A percentile compares a stretch with the other conserved stretches of the same genome.
phyloP scores from a whole-genome alignment of 2,888 invertebrate genomes.

The Muscina levida region DNA sequence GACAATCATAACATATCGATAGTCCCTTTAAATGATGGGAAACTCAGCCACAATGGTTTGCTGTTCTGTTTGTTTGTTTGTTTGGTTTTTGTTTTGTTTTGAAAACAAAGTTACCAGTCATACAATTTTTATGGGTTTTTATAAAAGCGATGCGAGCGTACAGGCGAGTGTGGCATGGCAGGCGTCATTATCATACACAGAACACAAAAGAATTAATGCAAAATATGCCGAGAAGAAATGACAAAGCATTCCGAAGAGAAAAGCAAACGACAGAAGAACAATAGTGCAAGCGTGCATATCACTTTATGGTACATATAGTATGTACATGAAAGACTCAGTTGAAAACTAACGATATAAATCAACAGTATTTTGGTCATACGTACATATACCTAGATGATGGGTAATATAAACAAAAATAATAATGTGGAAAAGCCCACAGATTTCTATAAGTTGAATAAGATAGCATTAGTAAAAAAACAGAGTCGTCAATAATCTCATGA shows the following conservation, averaged over 20 bases:
- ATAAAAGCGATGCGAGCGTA: too few species aligned
- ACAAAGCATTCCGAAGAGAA: slow-evolving; percentile 24
- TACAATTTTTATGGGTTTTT: slow-evolving; percentile 60
- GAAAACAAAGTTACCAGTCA: slow-evolving; percentile 51
- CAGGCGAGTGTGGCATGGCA: slow-evolving; percentile 45
- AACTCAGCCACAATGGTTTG: slow-evolving; percentile 15
- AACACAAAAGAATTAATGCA: slow-evolving; percentile 28
- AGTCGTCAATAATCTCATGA: too few species aligned
- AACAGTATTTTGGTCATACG: too few species aligned
- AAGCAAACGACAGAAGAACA: slow-evolving; percentile 24
- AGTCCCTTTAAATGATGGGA: slow-evolving; percentile 36
- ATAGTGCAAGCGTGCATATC: slow-evolving; percentile 32
- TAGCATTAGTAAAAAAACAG: too few species aligned
- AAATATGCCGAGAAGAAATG: slow-evolving; percentile 31
- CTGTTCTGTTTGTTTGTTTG: background rate
- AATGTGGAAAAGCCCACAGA: too few species aligned
- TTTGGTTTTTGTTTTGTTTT: slow-evolving; percentile 31
- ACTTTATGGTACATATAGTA: too few species aligned
- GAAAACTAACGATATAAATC: too few species aligned
- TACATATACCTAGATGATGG: too few species aligned
- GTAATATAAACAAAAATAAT: too few species aligned
- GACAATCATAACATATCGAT: slow-evolving; percentile 64
- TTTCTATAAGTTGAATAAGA: too few species aligned
- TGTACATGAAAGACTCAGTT: too few species aligned
- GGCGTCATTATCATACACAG: slow-evolving; percentile 50